Base-by-base conservation (phyloP, 2,113 vertebrate genomes). In the Puffinus mauretanicus region DNA sequence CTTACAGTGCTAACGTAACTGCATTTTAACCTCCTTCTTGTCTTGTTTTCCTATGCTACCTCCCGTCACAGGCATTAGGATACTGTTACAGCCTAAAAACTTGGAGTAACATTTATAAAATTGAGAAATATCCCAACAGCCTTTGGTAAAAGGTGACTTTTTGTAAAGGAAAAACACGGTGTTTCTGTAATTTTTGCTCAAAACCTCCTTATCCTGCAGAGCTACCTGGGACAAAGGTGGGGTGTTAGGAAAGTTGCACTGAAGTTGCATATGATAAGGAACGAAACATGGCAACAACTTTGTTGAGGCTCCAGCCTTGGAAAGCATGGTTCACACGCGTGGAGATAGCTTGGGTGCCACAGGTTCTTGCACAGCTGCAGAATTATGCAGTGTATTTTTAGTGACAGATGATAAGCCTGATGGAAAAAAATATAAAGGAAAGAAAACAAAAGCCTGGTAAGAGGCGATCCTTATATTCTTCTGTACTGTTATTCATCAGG, bases 271-370 rank as follows among this genome's bases (percentile, higher is more conserved):
- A 7, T 30, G 44, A 21, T 47, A 25, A 60, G 13, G 44, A 88
- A 20, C 9, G 62, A 82, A 78, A 24, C 44, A 25, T 7, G 20
- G 46, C 38, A 61, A 76, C 13, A 47, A 12, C 32, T 86, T 92
- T 44, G 44, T 12, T 78, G 72, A 73, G 69, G 36, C 30, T 78
- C 32, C 46, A 71, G 42, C 42, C 51, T 86, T 46, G 77, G 51
- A 75, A 73, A 80, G 27, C 27, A 11, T n/a, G 34, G 36, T 10
- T 69, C 9, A n/a, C 7, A 25, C 4, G 2, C 32, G 32, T 1
- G 0, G 46, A 72, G 32, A 6, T 1, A n/a, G 44, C 26, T 58
- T 0, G 0, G 27, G 14, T 77, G 44, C 52, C 61, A 11, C 44
- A 49, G 40, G 20, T 61, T 77, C 82, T 67, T 65, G 52, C 36